These are phyloP conservation scores for Cheilosia impressa DNA, from an alignment of 2,888 invertebrate genomes.

Conservation along the genomic window DNA sequence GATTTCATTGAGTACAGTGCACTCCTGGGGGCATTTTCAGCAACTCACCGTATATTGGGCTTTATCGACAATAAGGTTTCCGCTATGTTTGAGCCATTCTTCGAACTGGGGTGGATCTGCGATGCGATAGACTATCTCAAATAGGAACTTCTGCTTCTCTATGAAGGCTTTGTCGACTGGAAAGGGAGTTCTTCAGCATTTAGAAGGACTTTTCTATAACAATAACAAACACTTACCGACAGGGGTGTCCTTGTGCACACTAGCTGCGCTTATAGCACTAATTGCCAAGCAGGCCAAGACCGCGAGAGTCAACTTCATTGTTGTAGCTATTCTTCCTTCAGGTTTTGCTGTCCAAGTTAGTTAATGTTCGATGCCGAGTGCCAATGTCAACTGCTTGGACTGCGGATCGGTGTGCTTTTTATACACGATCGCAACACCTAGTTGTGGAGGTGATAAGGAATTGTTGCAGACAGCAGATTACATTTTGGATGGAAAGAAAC, in stretches of 20 bases:
- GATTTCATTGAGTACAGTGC: neutral
- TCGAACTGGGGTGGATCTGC: slow-evolving; percentile 80
- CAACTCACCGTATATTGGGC: slow-evolving; percentile 77
- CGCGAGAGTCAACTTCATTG: slow-evolving; percentile 80
- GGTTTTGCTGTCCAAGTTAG: slow-evolving; percentile 77
- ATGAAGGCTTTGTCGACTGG: slow-evolving; percentile 78
- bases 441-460: slow-evolving; percentile 40
- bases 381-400: slow-evolving; percentile 52
- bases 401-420: slow-evolving; percentile 22
- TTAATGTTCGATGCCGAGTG: slow-evolving; percentile 29
- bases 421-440: slow-evolving; percentile 37
- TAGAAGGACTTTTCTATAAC: neutral
- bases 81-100: slow-evolving; percentile 79
- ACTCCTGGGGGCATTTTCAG: no score
- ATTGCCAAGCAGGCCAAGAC: slow-evolving; percentile 80
- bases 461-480: slow-evolving; percentile 32
- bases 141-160: slow-evolving; percentile 79
- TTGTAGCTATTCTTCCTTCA: slow-evolving; percentile 77
- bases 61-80: slow-evolving; percentile 76
- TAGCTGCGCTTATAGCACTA: slow-evolving; percentile 78
- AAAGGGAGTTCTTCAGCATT: neutral
- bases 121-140: slow-evolving; percentile 78
- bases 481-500: slow-evolving; percentile 13
- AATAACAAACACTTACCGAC: slow-evolving; percentile 22
- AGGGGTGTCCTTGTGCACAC: slow-evolving; percentile 54